Base-by-base conservation (phyloP, 2,797 vertebrate genomes). In the Pitangus sulphuratus region DNA sequence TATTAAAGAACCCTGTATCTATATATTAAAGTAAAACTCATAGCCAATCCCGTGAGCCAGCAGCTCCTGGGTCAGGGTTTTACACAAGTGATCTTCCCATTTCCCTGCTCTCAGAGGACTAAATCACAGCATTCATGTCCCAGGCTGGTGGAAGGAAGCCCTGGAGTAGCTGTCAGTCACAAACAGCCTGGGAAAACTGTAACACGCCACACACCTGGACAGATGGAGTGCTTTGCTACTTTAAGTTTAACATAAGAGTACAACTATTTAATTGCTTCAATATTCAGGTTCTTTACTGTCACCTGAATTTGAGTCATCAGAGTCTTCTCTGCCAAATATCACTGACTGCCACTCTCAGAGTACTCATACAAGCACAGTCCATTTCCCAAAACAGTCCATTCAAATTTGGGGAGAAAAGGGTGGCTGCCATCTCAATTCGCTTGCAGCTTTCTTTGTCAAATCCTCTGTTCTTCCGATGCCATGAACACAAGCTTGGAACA, bases 341-440 rank as follows among this genome's bases (percentile, higher is more conserved):
- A 39, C 62, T 44, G 60, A 74, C 66, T 39, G 42, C 35, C 35
- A 25, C 9, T 47, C 45, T 44, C 28, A 50, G 54, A 2, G 1
- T 45, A 26, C 47, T 85, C 1, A 0, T 30, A 50, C 44, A 39
- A 9, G 12, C 1, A 1, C 15, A 51, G 39, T 47, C 22, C 7
- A 1, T 75, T 77, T 92, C 37, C 45, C 60, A 58, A 48, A 93
- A 47, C 9, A 37, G 18, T 17, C 47, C 42, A 11, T 8, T 28
- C 20, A 76, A 76, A 56, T 28, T 8, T 1, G 1, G 28, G 15
- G 33, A 69, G 9, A 83, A 22, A 66, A 80, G 12, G 7, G 33
- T 1, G 2, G 7, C 21, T 7, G 1, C 25, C 6, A 8, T 31
- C 45, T 48, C 62, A 84, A 26, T 8, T 20, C 0, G 0, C 28